These are phyloP conservation scores for Chionis minor DNA, from an alignment of 2,113 vertebrate species.

Conservation along the genomic window DNA sequence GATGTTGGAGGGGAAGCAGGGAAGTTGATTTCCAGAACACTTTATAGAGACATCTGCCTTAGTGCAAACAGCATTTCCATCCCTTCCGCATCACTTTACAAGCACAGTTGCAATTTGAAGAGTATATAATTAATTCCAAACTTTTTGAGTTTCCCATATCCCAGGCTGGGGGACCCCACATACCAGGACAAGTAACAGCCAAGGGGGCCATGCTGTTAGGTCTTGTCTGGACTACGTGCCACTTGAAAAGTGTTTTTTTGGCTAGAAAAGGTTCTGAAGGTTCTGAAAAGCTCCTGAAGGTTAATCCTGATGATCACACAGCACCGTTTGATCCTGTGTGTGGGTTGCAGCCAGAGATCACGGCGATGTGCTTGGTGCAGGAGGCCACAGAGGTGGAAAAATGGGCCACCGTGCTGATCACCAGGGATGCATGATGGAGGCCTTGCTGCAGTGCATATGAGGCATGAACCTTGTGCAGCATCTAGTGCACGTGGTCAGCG, in stretches of 20 bases:
- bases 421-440: background rate
- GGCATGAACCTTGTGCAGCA: background rate
- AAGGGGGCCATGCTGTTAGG: background rate
- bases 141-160: background rate
- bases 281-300: background rate
- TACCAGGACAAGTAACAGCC: background rate
- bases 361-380: background rate
- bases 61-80: background rate
- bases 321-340: background rate
- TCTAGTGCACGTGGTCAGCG: accelerated
- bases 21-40: background rate
- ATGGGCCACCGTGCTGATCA: background rate
- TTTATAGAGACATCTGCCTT: background rate
- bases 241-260: background rate
- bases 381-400: background rate
- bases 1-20: accelerated
- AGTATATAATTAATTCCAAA: background rate
- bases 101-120: background rate
- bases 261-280: background rate
- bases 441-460: background rate
- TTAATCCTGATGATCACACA: background rate
- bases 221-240: accelerated
- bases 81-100: background rate
- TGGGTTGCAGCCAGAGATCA: background rate
- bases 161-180: background rate